These are phyloP conservation scores for Acomys russatus DNA, from an alignment of 2,797 vertebrate species.

Conservation along the genomic window DNA sequence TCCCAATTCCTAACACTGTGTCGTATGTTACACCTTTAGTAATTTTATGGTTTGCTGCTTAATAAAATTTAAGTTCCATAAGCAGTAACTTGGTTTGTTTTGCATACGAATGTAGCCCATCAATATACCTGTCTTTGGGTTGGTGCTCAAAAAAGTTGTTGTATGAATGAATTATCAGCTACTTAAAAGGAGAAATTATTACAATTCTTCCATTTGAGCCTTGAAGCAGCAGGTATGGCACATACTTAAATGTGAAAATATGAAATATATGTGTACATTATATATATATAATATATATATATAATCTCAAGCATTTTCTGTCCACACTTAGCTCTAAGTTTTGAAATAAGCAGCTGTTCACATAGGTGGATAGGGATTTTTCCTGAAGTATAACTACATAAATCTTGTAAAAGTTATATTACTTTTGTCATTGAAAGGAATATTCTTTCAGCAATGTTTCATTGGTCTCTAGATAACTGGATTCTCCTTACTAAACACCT, in stretches of 20 bases:
- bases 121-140: neutral
- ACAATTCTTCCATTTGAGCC: neutral
- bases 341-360: neutral
- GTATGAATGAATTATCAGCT: neutral
- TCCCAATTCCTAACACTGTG: neutral
- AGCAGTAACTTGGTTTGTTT: neutral
- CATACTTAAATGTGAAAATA: neutral
- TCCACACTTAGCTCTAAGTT: neutral
- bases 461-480: neutral
- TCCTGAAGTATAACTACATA: neutral
- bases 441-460: neutral
- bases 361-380: neutral
- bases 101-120: neutral
- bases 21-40: neutral
- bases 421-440: neutral
- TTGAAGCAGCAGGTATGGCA: neutral
- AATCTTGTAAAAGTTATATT: neutral
- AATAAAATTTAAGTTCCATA: conserved; percentile 31
- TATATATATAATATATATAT: neutral
- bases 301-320: neutral
- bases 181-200: neutral
- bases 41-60: neutral
- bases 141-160: neutral
- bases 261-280: too few species aligned
- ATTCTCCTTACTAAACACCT: neutral